phyloP scores from a whole-genome alignment of 2,797 vertebrate genomes.

The Anguilla megastoma region DNA sequence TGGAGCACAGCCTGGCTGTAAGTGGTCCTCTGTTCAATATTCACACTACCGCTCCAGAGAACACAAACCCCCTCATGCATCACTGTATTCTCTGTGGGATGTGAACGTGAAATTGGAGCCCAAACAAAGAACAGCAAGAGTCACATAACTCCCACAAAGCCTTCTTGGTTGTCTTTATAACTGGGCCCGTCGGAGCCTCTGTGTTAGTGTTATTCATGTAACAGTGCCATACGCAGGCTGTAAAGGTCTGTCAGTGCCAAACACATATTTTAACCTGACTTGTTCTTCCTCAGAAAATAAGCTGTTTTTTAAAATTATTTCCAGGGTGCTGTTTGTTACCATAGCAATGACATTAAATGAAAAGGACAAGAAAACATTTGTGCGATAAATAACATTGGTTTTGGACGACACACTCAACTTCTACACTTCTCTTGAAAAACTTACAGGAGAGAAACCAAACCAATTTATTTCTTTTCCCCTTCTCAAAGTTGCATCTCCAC shows the following conservation, averaged over 20 bases:
- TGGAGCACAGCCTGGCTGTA: slow-evolving; percentile 35
- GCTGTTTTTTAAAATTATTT: slow-evolving; percentile 87
- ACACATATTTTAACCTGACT: slow-evolving; percentile 77
- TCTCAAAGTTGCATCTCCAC: slow-evolving; percentile 78
- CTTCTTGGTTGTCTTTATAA: slow-evolving; percentile 71
- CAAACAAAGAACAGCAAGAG: slow-evolving; percentile 75
- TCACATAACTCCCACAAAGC: slow-evolving; percentile 70
- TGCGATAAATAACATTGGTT: slow-evolving; percentile 77
- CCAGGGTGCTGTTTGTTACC: slow-evolving; percentile 82
- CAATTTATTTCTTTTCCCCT: slow-evolving; percentile 59
- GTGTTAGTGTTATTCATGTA: slow-evolving; percentile 84
- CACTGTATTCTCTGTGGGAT: slow-evolving; percentile 61
- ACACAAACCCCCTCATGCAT: slow-evolving; percentile 13
- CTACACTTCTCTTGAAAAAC: slow-evolving; percentile 75
- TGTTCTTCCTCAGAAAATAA: slow-evolving; percentile 75
- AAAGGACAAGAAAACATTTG: slow-evolving; percentile 78
- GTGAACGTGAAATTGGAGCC: slow-evolving; percentile 68
- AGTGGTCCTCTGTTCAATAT: slow-evolving; percentile 56
- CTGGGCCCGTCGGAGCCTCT: slow-evolving; percentile 69
- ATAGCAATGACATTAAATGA: slow-evolving; percentile 86
- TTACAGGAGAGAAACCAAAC: slow-evolving; percentile 68
- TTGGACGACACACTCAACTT: slow-evolving; percentile 81
- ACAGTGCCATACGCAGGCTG: slow-evolving; percentile 71
- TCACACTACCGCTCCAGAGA: slow-evolving; percentile 36
- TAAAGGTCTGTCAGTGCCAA: slow-evolving; percentile 72